Evolutionary conservation across 2,113 vertebrate species (phyloP), one percentile per base, ranked within the genome.

Genomic region (Cyprinodon variegatus): DNA sequence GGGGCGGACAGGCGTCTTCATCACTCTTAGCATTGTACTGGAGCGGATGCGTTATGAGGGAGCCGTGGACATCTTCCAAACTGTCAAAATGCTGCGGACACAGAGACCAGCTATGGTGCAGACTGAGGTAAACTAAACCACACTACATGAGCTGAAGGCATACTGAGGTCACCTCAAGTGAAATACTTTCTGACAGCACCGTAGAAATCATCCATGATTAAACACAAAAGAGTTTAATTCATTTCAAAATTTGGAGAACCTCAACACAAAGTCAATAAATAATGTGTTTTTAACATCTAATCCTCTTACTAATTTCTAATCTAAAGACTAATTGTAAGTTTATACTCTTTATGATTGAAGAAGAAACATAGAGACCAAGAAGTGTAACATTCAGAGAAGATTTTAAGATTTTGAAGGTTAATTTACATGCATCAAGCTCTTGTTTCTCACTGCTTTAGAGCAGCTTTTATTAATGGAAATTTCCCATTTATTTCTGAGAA

Each of bases 1-100:
- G 86, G 98, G 98, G 78, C 94, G 98, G 89, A 99, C 98, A 0
- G 98, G 98, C 0, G 98, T 99, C 67, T 99, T 99, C 84, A 97
- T 99, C 93, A 98, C 97, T 0, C 93, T 99, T 81, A 99, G 98
- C 85, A 99, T 99, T 37, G 97, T 99, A 36, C 94, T 99, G 93
- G 98, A 99, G 84, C 92, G 98, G 45, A 99, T 99, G 98, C 97
- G 98, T 70, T 99, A 99, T 0, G 98, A 99, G 77, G 98, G 98
- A 0, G 97, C 98, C n/a, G 98, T 99, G 90, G 98, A 99, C 94
- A 97, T 99, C 89, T 99, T 99, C 96, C 98, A 99, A 95, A 99
- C 98, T 0, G 97, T 99, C 89, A 99, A 99, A 93, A 97, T 99
- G 97, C 96, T 99, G 91, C 95, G 97, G 65, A 99, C 97, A 70